Base-by-base conservation (phyloP, 1,140 invertebrate species). In the Drosophila albomicans region DNA sequence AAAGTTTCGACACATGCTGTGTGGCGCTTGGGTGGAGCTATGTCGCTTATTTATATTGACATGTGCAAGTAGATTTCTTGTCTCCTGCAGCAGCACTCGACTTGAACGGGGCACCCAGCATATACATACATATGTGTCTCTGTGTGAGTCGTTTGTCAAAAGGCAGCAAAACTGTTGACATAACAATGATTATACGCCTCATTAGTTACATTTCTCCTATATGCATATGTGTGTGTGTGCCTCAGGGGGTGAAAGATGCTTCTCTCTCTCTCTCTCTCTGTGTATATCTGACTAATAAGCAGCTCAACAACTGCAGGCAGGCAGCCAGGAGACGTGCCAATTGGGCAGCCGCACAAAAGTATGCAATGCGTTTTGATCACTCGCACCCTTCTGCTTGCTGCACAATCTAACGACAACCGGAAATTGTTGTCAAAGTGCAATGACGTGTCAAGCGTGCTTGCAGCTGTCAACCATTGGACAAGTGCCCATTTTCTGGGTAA, bases 171-270 rank as follows among this genome's bases (percentile, higher is more conserved):
- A 90, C 86, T 90, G 85, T 89, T 89, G 85, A 89, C 85, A 89
- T 90, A 89, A 89, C 85, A 90, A 89, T 89, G 85, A 89, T 89
- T 89, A 89, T 89, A 90, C 86, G 85, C 81, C 85, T 89, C 85
- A 89, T 89, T 89, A 89, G 85, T 85, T 84, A 89, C 81, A 90
- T 89, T 79, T 79, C 74, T 58, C 66, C 41, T 25, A 45, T 38
- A 2, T 38, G 35, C 7, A 8, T 51, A 10, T 75, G 49, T 46
- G 51, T 61, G 48, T 62, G 10, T 66, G 16, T 49, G 8, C 28
- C 10, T 46, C 10, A 45, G 51, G 58, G 46, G 20, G 20, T 25
- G 20, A 25, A 25, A 25, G 3, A 25, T 25, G 20, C 25, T 20
- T 62, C 46, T 43, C 28, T 7, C 35, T 8, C 7, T 6, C 35